Base-by-base conservation (phyloP, 1,140 invertebrate species). In the Megalonaias nervosa region DNA sequence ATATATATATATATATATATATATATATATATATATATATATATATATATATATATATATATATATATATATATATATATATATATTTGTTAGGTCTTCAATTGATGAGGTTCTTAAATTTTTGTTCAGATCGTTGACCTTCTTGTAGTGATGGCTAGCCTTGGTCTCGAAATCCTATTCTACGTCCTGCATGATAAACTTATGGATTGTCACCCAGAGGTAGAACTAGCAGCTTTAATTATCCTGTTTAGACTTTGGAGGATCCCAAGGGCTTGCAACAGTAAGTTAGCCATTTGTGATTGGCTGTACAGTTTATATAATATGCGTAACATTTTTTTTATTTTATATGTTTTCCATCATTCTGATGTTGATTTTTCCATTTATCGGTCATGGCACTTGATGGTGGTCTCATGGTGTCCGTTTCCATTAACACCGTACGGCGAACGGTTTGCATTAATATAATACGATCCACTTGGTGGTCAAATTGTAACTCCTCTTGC, bases 161-260 rank as follows among this genome's bases (percentile, higher is more conserved):
- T 78, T n/a, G 71, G 57, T n/a, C 59, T 67, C 21, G 76, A 78
- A 26, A 61, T 73, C 23, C 23, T n/a, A 13, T 64, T 73, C n/a
- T 73, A 61, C 58, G 17, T 78, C 3, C 1, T 60, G 57, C 69
- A 71, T 11, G 69, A 77, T 9, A 56, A 74, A 48, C 19, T 69
- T 19, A 14, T 73, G 4, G 69, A 70, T 58, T 68, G 56, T 60
- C 15, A 61, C 26, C 17, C 59, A 13, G 76, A 48, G 1, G 59
- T 61, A 9, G 76, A 69, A 55, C 66, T 60, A n/a, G 76, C 76
- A 19, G 65, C 26, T 16, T 73, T 68, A 58, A 58, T 78, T 23
- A 61, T 78, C 26, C 23, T 78, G 38, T 56, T 78, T 17, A 61
- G 76, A 55, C 59, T 78, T 11, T 78, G 76, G 76, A 65, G 76